phyloP scores from a whole-genome alignment of 2,797 vertebrate species.

The Poeciliopsis paucimaculata region DNA sequence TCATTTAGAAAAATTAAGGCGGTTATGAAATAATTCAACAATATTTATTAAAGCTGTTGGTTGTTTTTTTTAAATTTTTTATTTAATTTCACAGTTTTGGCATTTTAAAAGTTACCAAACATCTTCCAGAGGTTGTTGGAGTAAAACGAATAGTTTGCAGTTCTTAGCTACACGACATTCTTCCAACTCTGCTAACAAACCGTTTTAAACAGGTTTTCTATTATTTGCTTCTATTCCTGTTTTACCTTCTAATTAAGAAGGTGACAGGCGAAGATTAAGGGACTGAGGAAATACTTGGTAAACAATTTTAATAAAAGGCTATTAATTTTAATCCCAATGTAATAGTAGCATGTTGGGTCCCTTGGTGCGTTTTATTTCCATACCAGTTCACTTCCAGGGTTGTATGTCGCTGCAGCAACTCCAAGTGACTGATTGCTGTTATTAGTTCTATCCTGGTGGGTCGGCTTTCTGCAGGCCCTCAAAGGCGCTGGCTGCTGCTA shows the following conservation, averaged over 20 bases:
- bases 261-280: neutral
- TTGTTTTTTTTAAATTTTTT: neutral
- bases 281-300: neutral
- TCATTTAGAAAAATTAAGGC: conserved; percentile 35
- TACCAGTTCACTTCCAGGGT: conserved; percentile 3
- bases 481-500: neutral
- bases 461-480: conserved; percentile 10
- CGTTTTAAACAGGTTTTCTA: neutral
- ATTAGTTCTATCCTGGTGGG: conserved; percentile 16
- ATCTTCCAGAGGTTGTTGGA: neutral
- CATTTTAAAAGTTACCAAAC: conserved; percentile 4
- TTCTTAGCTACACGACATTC: neutral
- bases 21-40: conserved; percentile 36
- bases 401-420: conserved; percentile 17
- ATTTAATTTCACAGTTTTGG: conserved; percentile 5
- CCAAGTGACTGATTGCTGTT: conserved; percentile 23
- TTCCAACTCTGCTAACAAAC: neutral
- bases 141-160: neutral
- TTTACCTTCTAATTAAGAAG: neutral
- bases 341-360: conserved; percentile 3
- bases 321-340: conserved; percentile 11
- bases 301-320: neutral
- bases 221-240: neutral
- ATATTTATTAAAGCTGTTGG: conserved; percentile 26
- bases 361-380: conserved; percentile 3